Evolutionary conservation across 2,888 invertebrate genomes (phyloP), one percentile per base, ranked within the genome.

Genomic region (Thymelicus lineola): DNA sequence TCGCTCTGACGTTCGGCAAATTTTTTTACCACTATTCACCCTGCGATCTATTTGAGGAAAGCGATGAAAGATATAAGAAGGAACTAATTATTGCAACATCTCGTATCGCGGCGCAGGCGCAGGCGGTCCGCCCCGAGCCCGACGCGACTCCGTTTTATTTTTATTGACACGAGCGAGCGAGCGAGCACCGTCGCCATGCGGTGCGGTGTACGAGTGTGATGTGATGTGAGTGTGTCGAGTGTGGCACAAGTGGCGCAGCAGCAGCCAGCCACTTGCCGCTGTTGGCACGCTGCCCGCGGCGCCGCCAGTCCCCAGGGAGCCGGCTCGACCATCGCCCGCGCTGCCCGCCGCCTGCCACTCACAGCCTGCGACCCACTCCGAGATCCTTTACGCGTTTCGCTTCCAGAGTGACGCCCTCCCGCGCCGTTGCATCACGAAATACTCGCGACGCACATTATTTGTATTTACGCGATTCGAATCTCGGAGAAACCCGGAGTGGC

Each of bases 211-310:
- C 82, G 84, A 89, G 86, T 89, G 87, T 88, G 86, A 88, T 85
- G 86, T 28, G 28, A 28, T 28, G 28, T 28, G 28, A 28, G 28
- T 28, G 28, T 28, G 28, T 28, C 28, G 28, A 28, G 28, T 28
- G 28, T 87, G 86, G 83, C 85, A 85, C 81, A 85, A 89, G 89
- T 87, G 87, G 86, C 84, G 82, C 83, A 83, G 68, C 62, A 68
- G 62, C 62, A 42, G 42, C 28, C 28, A 28, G 28, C 42, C 42
- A 42, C 42, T 42, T 53, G 85, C 82, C 77, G 80, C 80, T 80
- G 81, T 88, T 93, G 91, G 92, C 91, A 78, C 80, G 72, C 76
- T 89, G 91, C 92, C 93, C 91, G 87, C 80, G 81, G 81, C 72
- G 77, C 82, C 80, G 86, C 82, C 91, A 91, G 93, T 92, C 85